Conservation (phyloP, 2,888 invertebrate genomes). For the Macrosiphum euphorbiae region DNA sequence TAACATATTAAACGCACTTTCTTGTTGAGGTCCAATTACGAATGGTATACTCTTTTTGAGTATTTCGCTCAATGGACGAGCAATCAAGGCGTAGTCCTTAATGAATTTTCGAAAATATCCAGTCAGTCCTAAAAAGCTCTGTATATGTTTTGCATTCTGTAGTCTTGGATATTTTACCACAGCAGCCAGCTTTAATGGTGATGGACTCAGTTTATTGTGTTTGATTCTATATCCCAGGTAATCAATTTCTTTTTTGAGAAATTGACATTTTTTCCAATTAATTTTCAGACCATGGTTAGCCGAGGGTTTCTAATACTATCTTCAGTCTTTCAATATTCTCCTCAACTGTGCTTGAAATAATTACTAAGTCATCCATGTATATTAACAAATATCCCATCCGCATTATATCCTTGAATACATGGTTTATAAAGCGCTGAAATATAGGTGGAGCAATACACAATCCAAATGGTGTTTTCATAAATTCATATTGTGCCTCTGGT, state of each 20-base stretch:
- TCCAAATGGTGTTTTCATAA: conserved; percentile 35
- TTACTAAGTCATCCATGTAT: conserved; percentile 37
- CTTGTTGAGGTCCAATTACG: background rate
- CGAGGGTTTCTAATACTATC: background rate
- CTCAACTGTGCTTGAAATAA: background rate
- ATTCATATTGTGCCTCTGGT: conserved; percentile 27
- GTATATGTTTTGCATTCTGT: conserved; percentile 35
- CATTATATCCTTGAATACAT: background rate
- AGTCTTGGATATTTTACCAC: conserved; percentile 49
- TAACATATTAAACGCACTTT: background rate
- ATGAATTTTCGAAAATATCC: conserved; percentile 64
- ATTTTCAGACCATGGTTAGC: conserved; percentile 61
- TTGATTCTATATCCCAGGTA: background rate
- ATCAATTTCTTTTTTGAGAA: background rate
- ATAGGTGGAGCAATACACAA: conserved; percentile 12
- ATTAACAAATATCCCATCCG: conserved; percentile 50
- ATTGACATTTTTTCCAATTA: conserved; percentile 63
- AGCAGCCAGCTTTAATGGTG: conserved; percentile 34
- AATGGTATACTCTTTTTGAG: background rate
- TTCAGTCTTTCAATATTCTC: background rate
- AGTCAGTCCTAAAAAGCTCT: conserved; percentile 53
- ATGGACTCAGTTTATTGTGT: background rate
- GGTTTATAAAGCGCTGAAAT: conserved; percentile 17
- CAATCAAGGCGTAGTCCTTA: conserved; percentile 27
- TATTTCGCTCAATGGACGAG: conserved; percentile 38